Percentiles rank a stretch among this genome's conserved stretches.
Evolutionary conservation across 2,888 invertebrate species (phyloP).

Genomic region (Pristionchus maxplancki): DNA sequence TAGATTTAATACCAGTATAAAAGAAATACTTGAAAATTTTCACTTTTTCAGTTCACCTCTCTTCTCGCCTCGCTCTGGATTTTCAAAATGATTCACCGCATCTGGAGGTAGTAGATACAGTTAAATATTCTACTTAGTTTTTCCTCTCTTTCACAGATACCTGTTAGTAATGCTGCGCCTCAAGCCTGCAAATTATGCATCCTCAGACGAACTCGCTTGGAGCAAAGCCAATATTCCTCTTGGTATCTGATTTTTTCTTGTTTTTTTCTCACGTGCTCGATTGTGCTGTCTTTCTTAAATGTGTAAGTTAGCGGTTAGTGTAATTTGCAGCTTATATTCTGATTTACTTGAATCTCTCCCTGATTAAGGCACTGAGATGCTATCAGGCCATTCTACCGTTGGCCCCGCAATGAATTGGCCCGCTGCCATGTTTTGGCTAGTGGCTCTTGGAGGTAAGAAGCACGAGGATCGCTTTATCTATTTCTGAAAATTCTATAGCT

Average conservation of each 20-base stretch:
- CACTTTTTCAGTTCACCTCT: conserved; percentile 58
- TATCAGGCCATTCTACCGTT: conserved; percentile 55
- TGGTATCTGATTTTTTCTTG: conserved; percentile 53
- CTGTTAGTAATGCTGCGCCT: conserved; percentile 83
- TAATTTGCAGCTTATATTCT: conserved; percentile 53
- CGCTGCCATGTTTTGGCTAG: conserved; percentile 89
- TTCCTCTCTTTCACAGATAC: conserved; percentile 82
- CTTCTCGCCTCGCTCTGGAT: conserved; percentile 64
- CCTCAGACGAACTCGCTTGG: conserved; percentile 77
- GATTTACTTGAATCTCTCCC: conserved; percentile 55
- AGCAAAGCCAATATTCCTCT: conserved; percentile 62
- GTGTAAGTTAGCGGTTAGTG: no score
- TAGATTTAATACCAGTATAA: no score
- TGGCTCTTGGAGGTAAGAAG: conserved; percentile 85
- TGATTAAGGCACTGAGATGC: conserved; percentile 63
- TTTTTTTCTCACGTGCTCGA: background rate
- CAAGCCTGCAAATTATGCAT: conserved; percentile 78
- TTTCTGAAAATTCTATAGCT: no score
- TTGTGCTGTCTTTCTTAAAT: background rate
- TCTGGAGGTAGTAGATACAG: conserved; percentile 58
- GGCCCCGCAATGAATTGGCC: conserved; percentile 84
- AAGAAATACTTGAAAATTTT: background rate
- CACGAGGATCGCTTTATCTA: no score
- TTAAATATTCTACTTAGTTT: background rate
- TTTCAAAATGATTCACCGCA: conserved; percentile 59